Evolutionary conservation across 2,113 vertebrate species (phyloP).

Genomic region (Morone saxatilis): DNA sequence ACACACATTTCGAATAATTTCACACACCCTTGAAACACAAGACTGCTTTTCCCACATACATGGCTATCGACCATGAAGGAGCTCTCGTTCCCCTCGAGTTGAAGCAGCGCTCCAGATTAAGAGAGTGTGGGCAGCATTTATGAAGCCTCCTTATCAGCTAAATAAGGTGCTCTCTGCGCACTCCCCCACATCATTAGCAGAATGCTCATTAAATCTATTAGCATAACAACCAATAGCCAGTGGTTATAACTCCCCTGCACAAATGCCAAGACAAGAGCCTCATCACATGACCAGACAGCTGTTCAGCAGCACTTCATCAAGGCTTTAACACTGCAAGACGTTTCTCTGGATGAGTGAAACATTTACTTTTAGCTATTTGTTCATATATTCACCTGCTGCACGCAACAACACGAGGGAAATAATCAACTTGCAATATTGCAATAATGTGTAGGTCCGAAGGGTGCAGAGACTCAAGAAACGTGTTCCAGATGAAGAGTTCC

Average conservation of each 20-base stretch:
- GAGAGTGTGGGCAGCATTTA: constrained; percentile 15
- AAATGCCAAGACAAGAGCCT: neutral
- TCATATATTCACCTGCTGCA: constrained; percentile 3
- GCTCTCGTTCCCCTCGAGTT: neutral
- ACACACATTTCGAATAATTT: constrained; percentile 1
- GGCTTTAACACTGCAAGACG: neutral
- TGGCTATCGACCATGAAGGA: constrained; percentile 1
- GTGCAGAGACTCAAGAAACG: too few species aligned
- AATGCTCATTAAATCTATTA: constrained; percentile 48
- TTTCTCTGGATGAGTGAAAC: neutral
- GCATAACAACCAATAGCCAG: constrained; percentile 24
- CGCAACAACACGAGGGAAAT: neutral
- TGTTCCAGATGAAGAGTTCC: constrained; percentile 2
- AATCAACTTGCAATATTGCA: neutral
- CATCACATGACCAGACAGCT: constrained; percentile 9
- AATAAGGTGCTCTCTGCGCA: constrained; percentile 28
- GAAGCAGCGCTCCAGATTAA: constrained; percentile 17
- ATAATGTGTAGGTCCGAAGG: neutral
- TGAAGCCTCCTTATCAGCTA: constrained; percentile 30
- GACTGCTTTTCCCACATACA: constrained; percentile 13
- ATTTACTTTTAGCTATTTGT: neutral
- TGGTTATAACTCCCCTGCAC: neutral
- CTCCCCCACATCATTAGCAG: constrained; percentile 24
- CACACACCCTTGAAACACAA: constrained; percentile 14
- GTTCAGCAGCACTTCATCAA: constrained; percentile 6